Conservation (phyloP, 2,797 vertebrate species). For the Crypturellus tataupa region DNA sequence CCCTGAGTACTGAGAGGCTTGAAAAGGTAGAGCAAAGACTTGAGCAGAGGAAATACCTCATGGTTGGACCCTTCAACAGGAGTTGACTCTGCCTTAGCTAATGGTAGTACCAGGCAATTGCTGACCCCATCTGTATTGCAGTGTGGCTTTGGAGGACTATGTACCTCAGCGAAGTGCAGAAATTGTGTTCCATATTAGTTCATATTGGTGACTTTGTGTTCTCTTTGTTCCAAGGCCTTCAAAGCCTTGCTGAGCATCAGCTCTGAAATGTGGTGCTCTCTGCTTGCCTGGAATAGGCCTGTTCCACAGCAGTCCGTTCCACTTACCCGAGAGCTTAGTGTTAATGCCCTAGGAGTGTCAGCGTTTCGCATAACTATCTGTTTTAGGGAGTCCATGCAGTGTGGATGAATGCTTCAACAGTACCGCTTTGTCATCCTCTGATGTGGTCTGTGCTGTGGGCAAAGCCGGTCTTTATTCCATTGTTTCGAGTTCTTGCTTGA, state of each 20-base stretch:
- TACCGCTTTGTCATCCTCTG: not conserved
- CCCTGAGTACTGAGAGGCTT: not conserved
- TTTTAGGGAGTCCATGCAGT: not conserved
- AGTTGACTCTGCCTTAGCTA: not conserved
- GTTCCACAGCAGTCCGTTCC: not conserved
- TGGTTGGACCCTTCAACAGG: not conserved
- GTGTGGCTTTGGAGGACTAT: not conserved
- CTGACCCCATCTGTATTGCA: not conserved
- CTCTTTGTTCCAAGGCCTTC: not conserved
- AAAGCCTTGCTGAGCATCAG: not conserved
- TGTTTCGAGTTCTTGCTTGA: slow-evolving; percentile 3
- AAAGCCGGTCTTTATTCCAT: not conserved
- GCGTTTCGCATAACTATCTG: not conserved
- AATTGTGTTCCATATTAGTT: not conserved
- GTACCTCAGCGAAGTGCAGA: not conserved
- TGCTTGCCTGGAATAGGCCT: accelerated
- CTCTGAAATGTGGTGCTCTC: not conserved
- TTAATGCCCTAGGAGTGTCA: not conserved
- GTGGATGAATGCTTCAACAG: not conserved
- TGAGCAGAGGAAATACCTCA: too few species aligned
- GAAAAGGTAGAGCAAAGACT: not conserved
- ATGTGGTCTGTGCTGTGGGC: not conserved
- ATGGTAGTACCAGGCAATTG: not conserved
- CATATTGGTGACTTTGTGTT: not conserved
- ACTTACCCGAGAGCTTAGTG: not conserved